Conservation (phyloP, 2,113 vertebrate species). For the Gavialis gangeticus region DNA sequence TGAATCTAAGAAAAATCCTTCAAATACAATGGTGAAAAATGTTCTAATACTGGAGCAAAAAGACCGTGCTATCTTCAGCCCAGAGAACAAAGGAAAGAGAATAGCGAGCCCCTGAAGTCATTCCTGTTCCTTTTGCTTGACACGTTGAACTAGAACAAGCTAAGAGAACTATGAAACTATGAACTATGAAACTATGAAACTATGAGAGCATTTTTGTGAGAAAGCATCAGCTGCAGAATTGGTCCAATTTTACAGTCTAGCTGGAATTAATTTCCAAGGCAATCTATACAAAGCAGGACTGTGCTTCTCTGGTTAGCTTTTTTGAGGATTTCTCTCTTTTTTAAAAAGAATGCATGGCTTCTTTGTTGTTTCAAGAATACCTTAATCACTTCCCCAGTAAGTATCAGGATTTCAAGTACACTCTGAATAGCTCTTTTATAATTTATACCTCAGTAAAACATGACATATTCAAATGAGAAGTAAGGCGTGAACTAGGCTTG, state of each 20-base stretch:
- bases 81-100: constrained; percentile 44
- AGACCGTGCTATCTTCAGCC: not conserved
- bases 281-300: not conserved
- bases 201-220: constrained; percentile 18
- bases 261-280: constrained; percentile 14
- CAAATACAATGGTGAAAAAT: not conserved
- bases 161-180: too few relatives aligned
- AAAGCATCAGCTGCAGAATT: not conserved
- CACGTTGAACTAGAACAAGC: not conserved
- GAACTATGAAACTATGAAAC: too few relatives aligned
- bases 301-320: not conserved
- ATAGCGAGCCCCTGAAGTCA: constrained; percentile 39
- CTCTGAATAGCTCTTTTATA: not conserved
- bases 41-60: not conserved
- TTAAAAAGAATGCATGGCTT: not conserved
- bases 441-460: not conserved
- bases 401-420: not conserved
- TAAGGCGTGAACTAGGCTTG: not conserved
- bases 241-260: not conserved
- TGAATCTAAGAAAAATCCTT: not conserved
- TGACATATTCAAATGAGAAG: not conserved
- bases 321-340: not conserved
- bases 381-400: not conserved
- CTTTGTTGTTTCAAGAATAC: not conserved
- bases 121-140: constrained; percentile 24